Evolutionary conservation across 1,140 invertebrate species (phyloP), one percentile per base, ranked within the genome.

Genomic region (Anthonomus grandis): DNA sequence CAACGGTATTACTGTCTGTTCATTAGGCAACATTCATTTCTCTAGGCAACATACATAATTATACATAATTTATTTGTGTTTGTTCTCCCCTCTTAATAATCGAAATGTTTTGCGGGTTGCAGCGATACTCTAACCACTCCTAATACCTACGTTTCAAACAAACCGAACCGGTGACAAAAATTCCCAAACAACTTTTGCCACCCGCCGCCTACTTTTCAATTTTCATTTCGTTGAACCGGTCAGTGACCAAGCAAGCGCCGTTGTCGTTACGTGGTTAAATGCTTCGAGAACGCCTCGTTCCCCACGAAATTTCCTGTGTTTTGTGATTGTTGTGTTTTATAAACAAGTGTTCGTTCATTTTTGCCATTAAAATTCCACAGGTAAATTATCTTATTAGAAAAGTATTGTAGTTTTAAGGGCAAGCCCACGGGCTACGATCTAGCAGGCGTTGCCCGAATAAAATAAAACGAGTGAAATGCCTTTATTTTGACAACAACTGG

Each of bases 191-290:
- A n/a, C n/a, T n/a, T n/a, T n/a, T n/a, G n/a, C n/a, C 41, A 22
- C 31, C 36, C 39, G 12, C 57, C 51, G 57, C 57, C 60, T 59
- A 63, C 57, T 59, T 59, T 51, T 55, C 57, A 54, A 51, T 59
- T 59, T 51, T 55, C 57, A 54, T 63, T 39, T 39, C 18, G n/a
- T 25, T 57, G 37, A n/a, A 48, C 56, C 56, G 56, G 56, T 66
- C 64, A 67, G 65, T 67, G 65, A 67, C 65, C 64, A 64, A 66
- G 53, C 59, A 22, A 6, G 22, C 19, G 21, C 23, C 21, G 8
- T 50, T n/a, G 31, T 12, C 10, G 31, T 34, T 34, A 13, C 60
- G 61, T 63, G 63, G 65, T 63, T 41, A 53, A 62, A 59, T 62
- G 64, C 38, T 46, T 53, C 56, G 48, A 42, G 44, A 49, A 59